Evolutionary conservation across 2,113 vertebrate species (phyloP), one percentile per base, ranked within the genome.

Genomic region (Ornithorhynchus anatinus): DNA sequence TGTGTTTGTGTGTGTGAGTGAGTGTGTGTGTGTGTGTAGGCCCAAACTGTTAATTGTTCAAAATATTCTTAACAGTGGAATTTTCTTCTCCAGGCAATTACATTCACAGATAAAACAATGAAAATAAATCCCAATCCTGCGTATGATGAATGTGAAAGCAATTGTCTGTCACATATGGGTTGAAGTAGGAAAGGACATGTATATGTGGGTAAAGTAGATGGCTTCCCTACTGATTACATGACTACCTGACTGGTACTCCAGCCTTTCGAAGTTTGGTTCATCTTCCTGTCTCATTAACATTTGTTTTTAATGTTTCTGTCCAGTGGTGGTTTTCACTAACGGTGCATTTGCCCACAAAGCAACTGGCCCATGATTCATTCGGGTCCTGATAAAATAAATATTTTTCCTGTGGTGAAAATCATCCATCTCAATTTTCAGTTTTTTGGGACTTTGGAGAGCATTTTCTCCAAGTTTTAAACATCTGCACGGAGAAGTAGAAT

Each of bases 341-440:
- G 85, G 54, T 79, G 70, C 27, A 8, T 78, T 83, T 76, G 50
- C 87, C 81, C 78, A 78, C 71, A 84, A 84, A 81, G 48, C 71
- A 17, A 79, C 3, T 72, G 42, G 84, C 78, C 52, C 80, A 79
- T 89, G 85, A 80, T 32, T 91, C 84, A 86, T 47, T 89, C 86
- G 73, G 22, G 80, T 86, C 82, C 80, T 82, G 68, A 91, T 79
- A 83, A 92, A 89, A 90, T 84, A 73, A 91, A 86, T 62, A 80
- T 82, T 91, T 90, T 89, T 91, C 84, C 79, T 88, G 75, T 61
- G 68, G 83, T 78, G 61, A 88, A 84, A 87, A 56, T 68, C 73
- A 83, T 13, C 64, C 52, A 32, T 77, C 82, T 77, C 86, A 60
- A 82, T 85, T 70, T 78, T 37, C 11, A 32, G 19, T 53, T 71